These are phyloP conservation scores for Sciurus vulgaris DNA, from an alignment of 2,797 vertebrate genomes.

Conservation along the genomic window DNA sequence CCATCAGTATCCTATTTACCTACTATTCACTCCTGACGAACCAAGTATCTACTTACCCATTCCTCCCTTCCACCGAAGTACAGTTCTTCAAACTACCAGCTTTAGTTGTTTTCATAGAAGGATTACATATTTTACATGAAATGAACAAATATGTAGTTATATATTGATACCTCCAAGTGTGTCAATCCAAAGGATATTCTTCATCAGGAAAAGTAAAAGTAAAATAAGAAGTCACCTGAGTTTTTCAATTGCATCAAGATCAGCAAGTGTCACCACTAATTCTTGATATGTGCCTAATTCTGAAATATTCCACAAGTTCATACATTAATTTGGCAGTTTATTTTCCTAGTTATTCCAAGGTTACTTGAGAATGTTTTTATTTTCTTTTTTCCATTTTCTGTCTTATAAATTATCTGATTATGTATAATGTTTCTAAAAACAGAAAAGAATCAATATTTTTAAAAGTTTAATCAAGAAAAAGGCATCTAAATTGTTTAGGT, in stretches of 20 bases:
- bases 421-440: conserved; percentile 43
- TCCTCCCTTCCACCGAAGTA: neutral
- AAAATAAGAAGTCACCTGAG: neutral
- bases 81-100: neutral
- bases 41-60: neutral
- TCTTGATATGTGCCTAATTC: neutral
- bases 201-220: conserved; percentile 24
- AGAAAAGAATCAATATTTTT: conserved; percentile 8
- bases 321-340: conserved; percentile 10
- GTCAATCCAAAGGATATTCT: neutral
- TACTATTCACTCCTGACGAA: neutral
- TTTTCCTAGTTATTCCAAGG: neutral
- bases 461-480: conserved; percentile 12
- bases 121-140: neutral
- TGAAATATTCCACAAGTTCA: neutral
- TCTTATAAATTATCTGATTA: conserved; percentile 52
- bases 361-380: neutral
- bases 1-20: no score
- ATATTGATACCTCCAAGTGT: neutral
- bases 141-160: neutral
- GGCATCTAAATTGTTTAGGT: conserved; percentile 48
- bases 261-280: neutral
- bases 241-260: conserved; percentile 4
- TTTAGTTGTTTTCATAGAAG: neutral
- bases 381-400: conserved; percentile 43